These are phyloP conservation scores for Eupithecia tripunctaria DNA, from an alignment of 2,888 invertebrate genomes.

Conservation along the genomic window DNA sequence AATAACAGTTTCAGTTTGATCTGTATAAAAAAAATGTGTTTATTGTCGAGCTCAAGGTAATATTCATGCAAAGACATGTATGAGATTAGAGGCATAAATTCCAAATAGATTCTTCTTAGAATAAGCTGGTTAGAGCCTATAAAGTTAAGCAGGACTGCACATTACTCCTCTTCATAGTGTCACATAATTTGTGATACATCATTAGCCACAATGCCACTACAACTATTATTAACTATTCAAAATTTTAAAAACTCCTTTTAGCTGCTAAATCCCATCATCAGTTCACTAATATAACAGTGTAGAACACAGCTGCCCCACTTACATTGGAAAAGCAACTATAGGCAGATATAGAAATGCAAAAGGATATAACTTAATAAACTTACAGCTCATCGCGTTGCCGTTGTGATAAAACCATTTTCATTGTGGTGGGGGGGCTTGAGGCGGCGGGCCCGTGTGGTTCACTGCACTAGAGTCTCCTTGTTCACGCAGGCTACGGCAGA, in stretches of 20 bases:
- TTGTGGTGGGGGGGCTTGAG: slow-evolving; percentile 85
- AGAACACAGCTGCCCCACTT: neutral
- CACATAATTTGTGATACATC: neutral
- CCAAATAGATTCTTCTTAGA: neutral
- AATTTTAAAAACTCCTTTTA: neutral
- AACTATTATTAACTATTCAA: neutral
- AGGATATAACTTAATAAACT: slow-evolving; percentile 70
- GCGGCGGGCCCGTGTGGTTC: slow-evolving; percentile 71
- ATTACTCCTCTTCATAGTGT: neutral
- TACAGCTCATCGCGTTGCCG: slow-evolving; percentile 99
- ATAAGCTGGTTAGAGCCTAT: neutral
- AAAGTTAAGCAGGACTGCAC: too few relatives aligned
- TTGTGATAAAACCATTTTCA: slow-evolving; percentile 99
- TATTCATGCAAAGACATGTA: neutral
- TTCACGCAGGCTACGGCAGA: slow-evolving; percentile 79
- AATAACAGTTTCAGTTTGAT: neutral
- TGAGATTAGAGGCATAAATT: neutral
- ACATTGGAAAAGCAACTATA: neutral
- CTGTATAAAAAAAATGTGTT: neutral
- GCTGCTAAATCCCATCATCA: neutral
- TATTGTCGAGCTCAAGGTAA: neutral
- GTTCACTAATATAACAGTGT: neutral
- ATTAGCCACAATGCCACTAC: neutral
- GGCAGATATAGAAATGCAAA: neutral
- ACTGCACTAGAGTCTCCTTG: slow-evolving; percentile 75